Evolutionary conservation across 2,113 vertebrate species (phyloP).

Genomic region (Nannobrachium achirus): DNA sequence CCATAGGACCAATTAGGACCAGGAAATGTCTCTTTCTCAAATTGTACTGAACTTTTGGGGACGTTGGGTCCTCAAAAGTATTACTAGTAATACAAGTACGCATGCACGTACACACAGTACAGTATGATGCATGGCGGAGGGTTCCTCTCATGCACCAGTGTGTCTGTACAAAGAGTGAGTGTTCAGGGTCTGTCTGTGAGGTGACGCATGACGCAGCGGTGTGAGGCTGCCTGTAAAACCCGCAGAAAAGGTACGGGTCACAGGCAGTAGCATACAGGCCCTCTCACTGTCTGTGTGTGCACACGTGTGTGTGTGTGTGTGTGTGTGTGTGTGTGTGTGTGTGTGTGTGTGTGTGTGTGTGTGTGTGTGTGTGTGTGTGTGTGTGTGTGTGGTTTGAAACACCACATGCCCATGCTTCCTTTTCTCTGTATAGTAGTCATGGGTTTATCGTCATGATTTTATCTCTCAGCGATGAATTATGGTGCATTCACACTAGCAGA

Average conservation of each 20-base stretch:
- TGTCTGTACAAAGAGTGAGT: slow-evolving; percentile 70
- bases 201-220: slow-evolving; percentile 61
- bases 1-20: too few relatives aligned
- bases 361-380: slow-evolving; percentile 39
- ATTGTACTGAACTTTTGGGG: too few relatives aligned
- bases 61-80: too few relatives aligned
- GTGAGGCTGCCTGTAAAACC: slow-evolving; percentile 75
- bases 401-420: neutral
- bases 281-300: slow-evolving; percentile 46
- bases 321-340: slow-evolving; percentile 13
- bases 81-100: neutral
- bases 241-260: slow-evolving; percentile 75
- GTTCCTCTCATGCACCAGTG: slow-evolving; percentile 55
- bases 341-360: slow-evolving; percentile 41
- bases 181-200: slow-evolving; percentile 65
- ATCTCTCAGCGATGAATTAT: too few relatives aligned
- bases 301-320: slow-evolving; percentile 34
- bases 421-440: too few relatives aligned
- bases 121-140: slow-evolving; percentile 29
- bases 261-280: slow-evolving; percentile 60
- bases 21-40: too few relatives aligned
- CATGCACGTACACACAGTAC: neutral
- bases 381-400: too few relatives aligned
- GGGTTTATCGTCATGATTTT: neutral
- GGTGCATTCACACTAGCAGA: too few relatives aligned